phyloP scores from a whole-genome alignment of 2,888 invertebrate genomes.

The Drosophila prolongata region DNA sequence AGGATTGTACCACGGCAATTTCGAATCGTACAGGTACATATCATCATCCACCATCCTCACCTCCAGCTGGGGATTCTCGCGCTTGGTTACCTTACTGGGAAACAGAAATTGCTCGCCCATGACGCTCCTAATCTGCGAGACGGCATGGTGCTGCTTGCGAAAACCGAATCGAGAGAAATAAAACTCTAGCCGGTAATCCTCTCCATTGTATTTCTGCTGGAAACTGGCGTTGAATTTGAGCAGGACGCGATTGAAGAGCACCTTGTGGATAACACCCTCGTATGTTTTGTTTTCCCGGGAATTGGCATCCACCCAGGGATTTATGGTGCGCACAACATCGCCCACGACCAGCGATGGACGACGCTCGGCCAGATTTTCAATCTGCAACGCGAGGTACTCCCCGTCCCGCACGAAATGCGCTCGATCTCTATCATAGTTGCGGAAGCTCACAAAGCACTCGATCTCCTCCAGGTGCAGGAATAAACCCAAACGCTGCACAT shows the following conservation, averaged over 20 bases:
- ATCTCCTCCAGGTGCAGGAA: conserved; percentile 94
- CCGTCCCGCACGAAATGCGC: conserved; percentile 87
- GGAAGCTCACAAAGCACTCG: conserved; percentile 87
- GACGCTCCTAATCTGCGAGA: conserved; percentile 87
- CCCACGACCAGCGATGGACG: conserved; percentile 93
- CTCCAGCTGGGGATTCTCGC: conserved; percentile 74
- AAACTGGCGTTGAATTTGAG: conserved; percentile 91
- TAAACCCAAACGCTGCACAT: conserved; percentile 89
- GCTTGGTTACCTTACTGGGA: conserved; percentile 85
- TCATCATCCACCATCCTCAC: conserved; percentile 65
- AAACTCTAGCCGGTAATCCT: conserved; percentile 91
- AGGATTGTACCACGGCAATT: conserved; percentile 89
- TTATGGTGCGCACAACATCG: conserved; percentile 87
- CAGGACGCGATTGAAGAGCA: conserved; percentile 88
- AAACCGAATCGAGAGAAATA: conserved; percentile 87
- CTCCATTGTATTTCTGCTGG: conserved; percentile 90
- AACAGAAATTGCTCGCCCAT: conserved; percentile 90
- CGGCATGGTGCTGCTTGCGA: conserved; percentile 90
- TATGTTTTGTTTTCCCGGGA: conserved; percentile 84
- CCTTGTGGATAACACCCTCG: conserved; percentile 91
- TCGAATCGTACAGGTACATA: conserved; percentile 57
- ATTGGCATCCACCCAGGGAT: conserved; percentile 77
- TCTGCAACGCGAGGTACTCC: conserved; percentile 90
- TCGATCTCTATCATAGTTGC: conserved; percentile 88
- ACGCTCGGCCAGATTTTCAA: conserved; percentile 93